Percentiles rank a stretch among this genome's conserved stretches.
phyloP scores from a whole-genome alignment of 2,113 vertebrate species.

The Vimba vimba region DNA sequence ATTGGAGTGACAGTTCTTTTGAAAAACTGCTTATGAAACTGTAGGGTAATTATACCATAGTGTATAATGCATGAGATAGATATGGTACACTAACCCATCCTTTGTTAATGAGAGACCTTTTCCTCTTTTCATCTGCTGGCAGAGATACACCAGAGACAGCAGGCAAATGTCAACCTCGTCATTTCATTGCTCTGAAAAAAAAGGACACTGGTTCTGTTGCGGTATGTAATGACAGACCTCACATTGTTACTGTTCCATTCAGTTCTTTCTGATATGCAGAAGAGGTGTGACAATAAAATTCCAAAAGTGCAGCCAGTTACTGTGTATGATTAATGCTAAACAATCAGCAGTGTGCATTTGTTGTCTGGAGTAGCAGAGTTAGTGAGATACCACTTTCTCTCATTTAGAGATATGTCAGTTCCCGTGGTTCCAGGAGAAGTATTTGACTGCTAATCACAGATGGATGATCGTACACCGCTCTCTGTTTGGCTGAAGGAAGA shows the following conservation, averaged over 20 bases:
- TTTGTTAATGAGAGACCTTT: constrained; percentile 41
- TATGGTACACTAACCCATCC: constrained; percentile 5
- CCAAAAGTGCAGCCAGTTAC: not conserved
- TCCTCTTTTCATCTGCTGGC: constrained; percentile 16
- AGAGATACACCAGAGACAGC: constrained; percentile 22
- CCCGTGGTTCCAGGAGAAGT: not conserved
- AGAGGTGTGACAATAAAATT: constrained; percentile 4
- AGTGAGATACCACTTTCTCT: not conserved
- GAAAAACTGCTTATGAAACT: constrained; percentile 14
- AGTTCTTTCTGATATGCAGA: not conserved
- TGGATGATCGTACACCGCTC: constrained; percentile 20
- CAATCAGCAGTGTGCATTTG: not conserved
- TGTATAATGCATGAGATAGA: constrained; percentile 17
- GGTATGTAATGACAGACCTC: not conserved
- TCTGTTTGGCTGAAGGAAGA: constrained; percentile 24
- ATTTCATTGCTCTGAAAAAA: constrained; percentile 16
- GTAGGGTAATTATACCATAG: constrained; percentile 9
- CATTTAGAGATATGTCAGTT: not conserved
- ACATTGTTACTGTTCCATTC: constrained; percentile 1
- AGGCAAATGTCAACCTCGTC: constrained; percentile 45
- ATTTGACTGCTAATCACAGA: constrained; percentile 19
- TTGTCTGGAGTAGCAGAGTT: not conserved
- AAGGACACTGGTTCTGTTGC: constrained; percentile 7
- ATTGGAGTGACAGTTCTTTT: not conserved
- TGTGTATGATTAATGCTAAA: constrained; percentile 16